These are phyloP conservation scores for Heterotilapia buettikoferi DNA, from an alignment of 2,113 vertebrate genomes.

Conservation along the genomic window DNA sequence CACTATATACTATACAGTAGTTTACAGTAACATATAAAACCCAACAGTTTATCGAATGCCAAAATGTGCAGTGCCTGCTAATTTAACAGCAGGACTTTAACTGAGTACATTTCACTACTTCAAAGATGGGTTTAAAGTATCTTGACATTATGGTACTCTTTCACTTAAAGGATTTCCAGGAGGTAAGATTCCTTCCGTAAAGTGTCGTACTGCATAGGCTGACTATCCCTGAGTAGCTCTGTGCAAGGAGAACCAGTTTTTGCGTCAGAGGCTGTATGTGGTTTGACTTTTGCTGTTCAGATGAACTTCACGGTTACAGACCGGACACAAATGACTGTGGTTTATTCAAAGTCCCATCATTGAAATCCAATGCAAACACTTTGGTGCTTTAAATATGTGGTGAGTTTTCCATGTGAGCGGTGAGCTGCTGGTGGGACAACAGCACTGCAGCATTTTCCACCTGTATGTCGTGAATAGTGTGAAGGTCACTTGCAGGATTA, in stretches of 20 bases:
- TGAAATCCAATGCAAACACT: slow-evolving; percentile 71
- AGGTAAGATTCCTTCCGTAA: neutral
- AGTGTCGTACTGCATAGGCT: too few relatives aligned
- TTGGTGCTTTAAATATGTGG: slow-evolving; percentile 57
- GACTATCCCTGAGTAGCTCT: neutral
- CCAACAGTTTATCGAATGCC: rapidly evolving
- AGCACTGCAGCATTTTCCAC: neutral
- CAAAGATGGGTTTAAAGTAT: neutral
- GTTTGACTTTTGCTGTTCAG: slow-evolving; percentile 61
- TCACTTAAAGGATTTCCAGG: neutral
- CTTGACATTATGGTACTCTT: neutral
- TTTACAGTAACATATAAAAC: neutral
- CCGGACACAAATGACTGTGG: slow-evolving; percentile 67
- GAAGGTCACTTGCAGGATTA: slow-evolving; percentile 34
- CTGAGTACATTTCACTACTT: neutral
- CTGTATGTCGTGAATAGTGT: neutral
- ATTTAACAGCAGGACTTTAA: neutral
- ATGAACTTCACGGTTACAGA: slow-evolving; percentile 66
- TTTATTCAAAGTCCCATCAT: slow-evolving; percentile 67
- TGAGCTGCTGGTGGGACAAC: neutral
- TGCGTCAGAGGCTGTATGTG: slow-evolving; percentile 11
- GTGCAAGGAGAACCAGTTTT: neutral
- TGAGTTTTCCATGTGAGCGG: slow-evolving; percentile 4
- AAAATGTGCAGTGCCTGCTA: neutral
- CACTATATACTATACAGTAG: neutral